Evolutionary conservation across 2,888 invertebrate genomes (phyloP), one percentile per base, ranked within the genome.

Genomic region (Mesochorus sp.): DNA sequence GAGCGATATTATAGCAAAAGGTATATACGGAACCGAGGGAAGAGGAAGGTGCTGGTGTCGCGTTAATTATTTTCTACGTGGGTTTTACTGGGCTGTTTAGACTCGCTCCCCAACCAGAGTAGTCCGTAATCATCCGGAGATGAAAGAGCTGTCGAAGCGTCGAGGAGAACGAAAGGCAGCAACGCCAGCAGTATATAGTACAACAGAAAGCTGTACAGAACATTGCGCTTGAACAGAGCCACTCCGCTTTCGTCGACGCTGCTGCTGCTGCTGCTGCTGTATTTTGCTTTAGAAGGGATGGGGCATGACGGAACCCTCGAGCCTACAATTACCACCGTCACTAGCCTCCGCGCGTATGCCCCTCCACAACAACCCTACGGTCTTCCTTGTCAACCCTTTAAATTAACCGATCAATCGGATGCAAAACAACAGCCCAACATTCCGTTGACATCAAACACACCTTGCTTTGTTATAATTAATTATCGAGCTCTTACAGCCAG

Each of bases 111-210:
- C 12, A 70, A 57, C 68, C 44, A 62, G 70, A n/a, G 67, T 53
- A 87, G 87, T 88, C 86, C 85, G 88, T 89, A 90, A 90, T 90
- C 89, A 90, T 89, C 88, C 85, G 83, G 85, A 89, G 90, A 90
- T 90, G 90, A 90, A 90, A 90, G 90, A 90, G 90, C 90, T 90
- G 90, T 90, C 90, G 86, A 87, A 87, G 85, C 85, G 89, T 87
- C 88, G 86, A 86, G 85, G 84, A 85, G 85, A 86, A 85, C 86
- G 83, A 85, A 84, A 84, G 80, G 83, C 84, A 82, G 79, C 76
- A 75, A 71, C 70, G 67, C 31, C 42, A 39, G 82, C 81, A 81
- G 81, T 82, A 84, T n/a, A 37, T 84, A 82, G 80, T 82, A 85
- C 81, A 84, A 84, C 83, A 80, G 81, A 83, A 83, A 55, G 61